Base-by-base conservation (phyloP, 1,140 invertebrate genomes). In the Oscheius sp. region DNA sequence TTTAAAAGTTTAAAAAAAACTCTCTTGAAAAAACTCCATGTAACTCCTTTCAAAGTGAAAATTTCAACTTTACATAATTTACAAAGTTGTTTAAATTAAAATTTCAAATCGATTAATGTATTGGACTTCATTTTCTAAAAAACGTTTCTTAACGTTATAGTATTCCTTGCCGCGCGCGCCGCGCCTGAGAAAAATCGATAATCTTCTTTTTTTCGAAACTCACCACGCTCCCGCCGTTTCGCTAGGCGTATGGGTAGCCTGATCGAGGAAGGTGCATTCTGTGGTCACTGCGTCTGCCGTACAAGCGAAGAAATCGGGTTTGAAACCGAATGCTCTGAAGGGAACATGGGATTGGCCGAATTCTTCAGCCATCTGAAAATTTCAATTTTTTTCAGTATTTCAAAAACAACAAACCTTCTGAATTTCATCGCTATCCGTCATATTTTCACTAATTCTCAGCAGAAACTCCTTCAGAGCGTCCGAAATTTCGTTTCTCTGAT, bases 251-350 rank as follows among this genome's bases (percentile, higher is more conserved):
- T 77, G 76, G n/a, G 66, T 61, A 18, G 76, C 76, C 52, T 62
- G 55, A 68, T 77, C 76, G 2, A 77, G 46, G 46, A 77, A 80
- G 34, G 79, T 68, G 62, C 79, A 80, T 68, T 80, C 79, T 15
- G 79, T 81, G 35, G 79, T 78, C 26, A 81, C 68, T 13, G 75
- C 75, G 62, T 80, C 76, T 15, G 79, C 79, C 20, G 72, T 79
- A 15, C 49, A 35, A 2, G 70, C 77, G 58, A 80, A 80, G 70
- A 81, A 80, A 46, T 80, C 79, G 13, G 79, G 79, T 45, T 79
- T 81, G 72, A 80, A 80, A 15, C 78, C 79, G 55, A 46, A 46
- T 0, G 49, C 31, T 29, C 79, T 55, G 26, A 79, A 74, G 34
- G 64, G 74, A 18, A 71, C 79, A 55, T 81, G 76, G 7, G 45